Evolutionary conservation across 2,888 invertebrate species (phyloP), one percentile per base, ranked within the genome.

Genomic region (Drosophila eohydei): DNA sequence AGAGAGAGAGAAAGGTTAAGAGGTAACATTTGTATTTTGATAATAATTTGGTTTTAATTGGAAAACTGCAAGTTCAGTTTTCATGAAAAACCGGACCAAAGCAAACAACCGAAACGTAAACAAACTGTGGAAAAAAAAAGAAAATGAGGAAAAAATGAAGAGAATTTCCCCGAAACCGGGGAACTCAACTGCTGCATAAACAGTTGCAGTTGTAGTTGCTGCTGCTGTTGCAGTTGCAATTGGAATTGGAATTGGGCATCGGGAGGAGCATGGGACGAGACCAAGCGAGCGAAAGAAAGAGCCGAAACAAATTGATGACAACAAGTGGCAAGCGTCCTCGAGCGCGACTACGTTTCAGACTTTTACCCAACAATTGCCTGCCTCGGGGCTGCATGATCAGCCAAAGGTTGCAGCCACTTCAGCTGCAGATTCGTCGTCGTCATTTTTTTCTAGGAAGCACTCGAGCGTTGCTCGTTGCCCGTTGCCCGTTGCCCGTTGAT

Each of bases 381-480:
- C 30, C 40, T 28, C 48, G 34, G 21, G 14, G 70, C 79, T 78
- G 83, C 83, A 83, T 84, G 83, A 84, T 84, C 83, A 88, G 81
- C 74, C 88, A 88, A 88, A 83, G 83, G 72, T 90, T 36, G 28
- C 74, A 75, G 63, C 43, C 79, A 88, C 88, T 82, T 89, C 82
- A 83, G 80, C 28, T 72, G 75, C 63, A 58, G 69, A 72, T 62
- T 54, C 54, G 54, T 74, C 60, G 72, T 78, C 82, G 68, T 87
- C 88, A 66, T 89, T 88, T 83, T 73, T 84, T 84, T 90, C 90
- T 89, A 85, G 84, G 84, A 85, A 85, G 84, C 88, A 85, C 84
- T 85, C 87, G 68, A 85, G 70, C 36, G 43, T 21, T 8, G 44
- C 44, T 44, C 44, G 4, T 8, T 43, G 41, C 43, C 5, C 44